phyloP scores from a whole-genome alignment of 2,113 vertebrate species.

The Speoplatyrhinus poulsoni region DNA sequence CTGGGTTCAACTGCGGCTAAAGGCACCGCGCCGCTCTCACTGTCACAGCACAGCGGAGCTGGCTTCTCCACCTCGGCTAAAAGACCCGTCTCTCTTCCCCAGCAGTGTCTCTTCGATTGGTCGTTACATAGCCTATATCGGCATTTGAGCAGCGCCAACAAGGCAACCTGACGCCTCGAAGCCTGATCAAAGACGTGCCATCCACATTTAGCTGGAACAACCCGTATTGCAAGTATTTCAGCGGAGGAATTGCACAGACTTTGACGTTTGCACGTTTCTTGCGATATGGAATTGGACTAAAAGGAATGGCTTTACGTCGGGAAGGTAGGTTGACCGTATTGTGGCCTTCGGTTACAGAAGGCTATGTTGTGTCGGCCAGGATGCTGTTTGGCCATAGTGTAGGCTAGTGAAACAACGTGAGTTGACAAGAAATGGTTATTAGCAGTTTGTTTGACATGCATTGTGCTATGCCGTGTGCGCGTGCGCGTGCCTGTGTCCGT shows the following conservation, averaged over 20 bases:
- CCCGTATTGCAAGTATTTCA: constrained; percentile 50
- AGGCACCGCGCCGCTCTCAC: constrained; percentile 60
- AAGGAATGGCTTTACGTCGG: constrained; percentile 70
- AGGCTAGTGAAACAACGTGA: constrained; percentile 50
- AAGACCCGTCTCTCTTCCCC: constrained; percentile 38
- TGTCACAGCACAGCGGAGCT: constrained; percentile 48
- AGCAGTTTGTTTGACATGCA: constrained; percentile 37
- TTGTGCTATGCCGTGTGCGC: constrained; percentile 25
- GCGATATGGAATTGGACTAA: constrained; percentile 65
- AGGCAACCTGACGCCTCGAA: constrained; percentile 45
- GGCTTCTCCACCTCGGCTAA: constrained; percentile 31
- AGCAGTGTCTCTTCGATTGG: constrained; percentile 30
- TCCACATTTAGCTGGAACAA: constrained; percentile 45
- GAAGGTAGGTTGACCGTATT: constrained; percentile 69
- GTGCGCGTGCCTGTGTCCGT: constrained; percentile 5
- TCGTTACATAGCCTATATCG: constrained; percentile 45
- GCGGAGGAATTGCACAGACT: constrained; percentile 56
- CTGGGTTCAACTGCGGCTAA: constrained; percentile 73
- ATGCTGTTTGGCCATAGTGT: constrained; percentile 33
- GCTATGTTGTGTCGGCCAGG: constrained; percentile 6
- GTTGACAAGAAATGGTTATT: constrained; percentile 52
- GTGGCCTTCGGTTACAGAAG: constrained; percentile 2
- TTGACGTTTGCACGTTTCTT: constrained; percentile 50
- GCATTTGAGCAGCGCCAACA: constrained; percentile 61
- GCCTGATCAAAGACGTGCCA: constrained; percentile 33